phyloP scores from a whole-genome alignment of 2,888 invertebrate species.

The Drosophila birchii region DNA sequence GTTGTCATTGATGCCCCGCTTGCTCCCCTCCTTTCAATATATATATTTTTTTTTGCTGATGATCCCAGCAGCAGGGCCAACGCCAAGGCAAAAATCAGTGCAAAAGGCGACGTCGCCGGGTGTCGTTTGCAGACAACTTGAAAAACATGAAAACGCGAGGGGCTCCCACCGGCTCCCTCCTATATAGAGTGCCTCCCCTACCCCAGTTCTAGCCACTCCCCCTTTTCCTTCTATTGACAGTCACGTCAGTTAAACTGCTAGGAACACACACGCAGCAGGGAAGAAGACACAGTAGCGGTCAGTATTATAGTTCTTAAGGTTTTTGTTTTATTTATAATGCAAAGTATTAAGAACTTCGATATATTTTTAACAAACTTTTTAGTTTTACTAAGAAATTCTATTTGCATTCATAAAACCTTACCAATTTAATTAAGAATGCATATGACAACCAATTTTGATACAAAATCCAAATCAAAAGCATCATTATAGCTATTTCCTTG shows the following conservation, averaged over 20 bases:
- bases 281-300: constrained; percentile 8
- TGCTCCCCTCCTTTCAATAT: constrained; percentile 27
- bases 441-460: neutral
- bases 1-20: constrained; percentile 69
- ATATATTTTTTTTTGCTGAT: constrained; percentile 52
- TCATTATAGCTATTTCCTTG: constrained; percentile 8
- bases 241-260: constrained; percentile 71
- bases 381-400: too few species aligned
- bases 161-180: constrained; percentile 11
- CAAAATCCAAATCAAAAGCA: too few species aligned
- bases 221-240: constrained; percentile 61
- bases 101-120: constrained; percentile 65
- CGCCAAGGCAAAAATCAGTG: constrained; percentile 54
- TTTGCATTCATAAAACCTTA: neutral
- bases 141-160: constrained; percentile 51
- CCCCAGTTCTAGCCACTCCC: neutral
- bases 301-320: neutral
- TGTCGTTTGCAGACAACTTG: constrained; percentile 73
- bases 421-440: fast-evolving
- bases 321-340: too few species aligned
- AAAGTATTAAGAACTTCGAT: too few species aligned
- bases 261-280: constrained; percentile 73
- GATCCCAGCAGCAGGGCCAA: constrained; percentile 45
- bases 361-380: too few species aligned
- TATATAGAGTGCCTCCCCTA: constrained; percentile 7